Base-by-base conservation (phyloP, 92 coral and sea anemone genomes). In the Parazoanthus darwini region DNA sequence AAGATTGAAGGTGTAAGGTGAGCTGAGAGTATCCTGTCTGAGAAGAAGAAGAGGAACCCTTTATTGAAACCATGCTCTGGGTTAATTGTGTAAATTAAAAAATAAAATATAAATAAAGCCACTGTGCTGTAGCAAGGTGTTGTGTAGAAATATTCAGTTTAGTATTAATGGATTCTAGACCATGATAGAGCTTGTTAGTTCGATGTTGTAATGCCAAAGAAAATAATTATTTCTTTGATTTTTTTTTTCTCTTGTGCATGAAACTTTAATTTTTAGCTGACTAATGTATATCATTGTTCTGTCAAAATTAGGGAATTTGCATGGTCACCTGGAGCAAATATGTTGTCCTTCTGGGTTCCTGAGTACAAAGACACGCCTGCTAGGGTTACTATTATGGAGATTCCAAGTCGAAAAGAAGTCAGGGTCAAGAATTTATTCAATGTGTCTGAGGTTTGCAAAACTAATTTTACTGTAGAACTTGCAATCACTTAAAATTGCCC, bases 311-410 rank as follows among this genome's bases (percentile, higher is more conserved):
- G 99, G 82, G 99, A 97, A 59, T 97, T 97, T 89, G 94, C 98
- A 1, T 97, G 99, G 99, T 97, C 99, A 8, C 98, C 99, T 11
- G 91, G 94, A 7, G 94, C 94, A 63, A 89, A 97, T 78, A 88
- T 92, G 77, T 91, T 97, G 85, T 96, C 99, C 1, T 97, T 92
- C 87, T 97, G 99, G 99, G 95, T 96, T 43, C 99, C 99, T n/a
- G 99, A 97, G 82, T 88, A 92, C 81, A 97, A 95, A 85, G 97
- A 95, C 88, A 91, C 99, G 0, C 99, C 99, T 0, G 99, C 99
- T 16, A 91, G 99, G 68, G 99, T 97, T 1, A 94, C 97, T 1
- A 92, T 97, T n/a, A 97, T 97, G 99, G 91, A 94, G 85, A 95
- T 97, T 63, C 99, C 99, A 22, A 86, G 92, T 87, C 91, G 99